A percentile compares a stretch with the other conserved stretches of the same genome.
Evolutionary conservation across 2,797 vertebrate species (phyloP).

Genomic region (Myripristis murdjan): DNA sequence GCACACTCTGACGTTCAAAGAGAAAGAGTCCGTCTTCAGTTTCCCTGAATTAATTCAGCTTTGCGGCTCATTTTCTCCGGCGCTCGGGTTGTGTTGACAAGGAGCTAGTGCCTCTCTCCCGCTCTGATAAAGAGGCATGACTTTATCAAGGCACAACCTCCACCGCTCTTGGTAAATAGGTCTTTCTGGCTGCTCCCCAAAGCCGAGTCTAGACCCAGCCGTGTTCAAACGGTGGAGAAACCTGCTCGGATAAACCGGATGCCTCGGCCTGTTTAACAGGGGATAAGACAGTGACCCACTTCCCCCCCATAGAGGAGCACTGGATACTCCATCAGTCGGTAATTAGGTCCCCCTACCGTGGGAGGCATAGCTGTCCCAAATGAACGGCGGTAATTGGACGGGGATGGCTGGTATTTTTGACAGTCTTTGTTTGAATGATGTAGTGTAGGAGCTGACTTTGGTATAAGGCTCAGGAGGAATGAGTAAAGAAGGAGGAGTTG

Average conservation of each 20-base stretch:
- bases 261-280: conserved; percentile 61
- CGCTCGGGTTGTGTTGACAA: conserved; percentile 74
- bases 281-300: conserved; percentile 67
- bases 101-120: conserved; percentile 61
- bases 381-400: conserved; percentile 67
- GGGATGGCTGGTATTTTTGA: conserved; percentile 66
- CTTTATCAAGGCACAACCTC: conserved; percentile 68
- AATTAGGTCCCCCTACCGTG: conserved; percentile 70
- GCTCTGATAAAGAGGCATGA: conserved; percentile 64
- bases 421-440: conserved; percentile 59
- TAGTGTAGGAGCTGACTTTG: conserved; percentile 44
- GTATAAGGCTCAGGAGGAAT: conserved; percentile 40
- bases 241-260: conserved; percentile 48
- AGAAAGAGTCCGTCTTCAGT: conserved; percentile 75
- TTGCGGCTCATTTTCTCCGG: conserved; percentile 77
- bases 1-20: conserved; percentile 75
- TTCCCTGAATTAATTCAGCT: conserved; percentile 84
- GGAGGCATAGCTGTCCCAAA: conserved; percentile 69
- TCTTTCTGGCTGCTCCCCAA: conserved; percentile 32
- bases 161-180: conserved; percentile 52
- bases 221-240: conserved; percentile 41
- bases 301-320: conserved; percentile 45
- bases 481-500: conserved; percentile 47
- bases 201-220: conserved; percentile 46
- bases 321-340: conserved; percentile 67